These are phyloP conservation scores for Cirrhinus mrigala DNA, from an alignment of 2,797 vertebrate genomes.

Conservation along the genomic window DNA sequence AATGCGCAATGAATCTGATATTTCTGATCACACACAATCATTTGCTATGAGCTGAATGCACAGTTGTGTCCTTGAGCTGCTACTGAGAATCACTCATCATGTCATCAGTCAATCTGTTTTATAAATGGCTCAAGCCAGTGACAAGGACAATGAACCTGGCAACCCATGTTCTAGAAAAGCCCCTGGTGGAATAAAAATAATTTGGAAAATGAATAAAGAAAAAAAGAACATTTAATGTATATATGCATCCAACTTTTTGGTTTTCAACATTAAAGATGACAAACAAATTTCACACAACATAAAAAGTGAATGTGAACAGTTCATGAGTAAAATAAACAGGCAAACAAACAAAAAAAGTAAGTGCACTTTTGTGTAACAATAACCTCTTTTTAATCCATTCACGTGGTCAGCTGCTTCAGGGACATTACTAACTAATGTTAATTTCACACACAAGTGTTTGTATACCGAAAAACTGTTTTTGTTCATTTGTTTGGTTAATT, in stretches of 20 bases:
- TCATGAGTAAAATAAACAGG: not conserved
- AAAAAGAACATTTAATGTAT: not conserved
- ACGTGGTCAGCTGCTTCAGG: not conserved
- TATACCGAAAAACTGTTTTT: not conserved
- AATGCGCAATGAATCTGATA: constrained; percentile 18
- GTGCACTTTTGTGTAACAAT: not conserved
- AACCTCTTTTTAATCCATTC: not conserved
- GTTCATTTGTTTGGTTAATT: not conserved
- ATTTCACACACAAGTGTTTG: not conserved
- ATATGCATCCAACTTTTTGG: not conserved
- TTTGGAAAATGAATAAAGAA: not conserved
- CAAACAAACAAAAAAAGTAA: not conserved
- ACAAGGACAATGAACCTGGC: constrained; percentile 5
- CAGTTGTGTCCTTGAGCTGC: constrained; percentile 24
- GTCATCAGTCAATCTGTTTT: constrained; percentile 26
- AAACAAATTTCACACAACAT: constrained; percentile 1
- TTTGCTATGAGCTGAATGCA: constrained; percentile 8
- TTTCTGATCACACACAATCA: constrained; percentile 28
- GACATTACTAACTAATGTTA: not conserved
- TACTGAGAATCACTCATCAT: not conserved
- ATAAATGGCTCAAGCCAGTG: constrained; percentile 23
- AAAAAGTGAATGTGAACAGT: constrained; percentile 4
- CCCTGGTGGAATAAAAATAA: not conserved
- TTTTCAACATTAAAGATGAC: not conserved
- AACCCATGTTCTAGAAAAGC: not conserved